Conservation (phyloP, 2,113 vertebrate genomes). For the Microtus pennsylvanicus region DNA sequence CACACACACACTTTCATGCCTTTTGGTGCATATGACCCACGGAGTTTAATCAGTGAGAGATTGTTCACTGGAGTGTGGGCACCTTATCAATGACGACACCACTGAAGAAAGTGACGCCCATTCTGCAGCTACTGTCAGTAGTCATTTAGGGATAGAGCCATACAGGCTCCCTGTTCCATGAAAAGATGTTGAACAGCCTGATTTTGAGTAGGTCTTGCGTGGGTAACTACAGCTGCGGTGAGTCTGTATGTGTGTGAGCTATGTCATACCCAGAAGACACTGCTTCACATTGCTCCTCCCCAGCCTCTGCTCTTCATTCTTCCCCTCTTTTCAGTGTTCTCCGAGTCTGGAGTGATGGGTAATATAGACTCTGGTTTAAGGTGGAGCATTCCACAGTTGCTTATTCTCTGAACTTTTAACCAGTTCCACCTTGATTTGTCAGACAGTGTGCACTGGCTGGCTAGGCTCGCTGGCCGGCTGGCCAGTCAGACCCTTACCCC, state of each 20-base stretch:
- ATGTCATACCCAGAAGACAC: not conserved
- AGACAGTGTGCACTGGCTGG: too few species aligned
- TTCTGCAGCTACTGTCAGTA: not conserved
- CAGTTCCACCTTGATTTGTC: not conserved
- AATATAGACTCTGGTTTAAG: not conserved
- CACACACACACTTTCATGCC: not conserved
- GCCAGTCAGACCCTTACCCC: not conserved
- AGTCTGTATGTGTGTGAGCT: not conserved
- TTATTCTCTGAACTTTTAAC: not conserved
- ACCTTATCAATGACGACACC: not conserved
- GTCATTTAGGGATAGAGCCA: too few species aligned
- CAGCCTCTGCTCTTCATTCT: not conserved
- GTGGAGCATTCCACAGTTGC: not conserved
- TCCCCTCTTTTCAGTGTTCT: not conserved
- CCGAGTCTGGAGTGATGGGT: not conserved
- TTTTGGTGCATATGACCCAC: not conserved
- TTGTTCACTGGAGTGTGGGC: not conserved
- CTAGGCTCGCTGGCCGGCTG: not conserved
- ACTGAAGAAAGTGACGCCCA: not conserved
- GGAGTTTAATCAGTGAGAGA: not conserved
- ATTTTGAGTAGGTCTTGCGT: not conserved
- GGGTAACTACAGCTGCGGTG: not conserved
- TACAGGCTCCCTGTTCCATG: not conserved
- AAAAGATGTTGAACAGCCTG: not conserved
- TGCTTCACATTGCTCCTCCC: not conserved